Evolutionary conservation across 1,140 invertebrate species (phyloP).

Genomic region (Eulimnadia texana): DNA sequence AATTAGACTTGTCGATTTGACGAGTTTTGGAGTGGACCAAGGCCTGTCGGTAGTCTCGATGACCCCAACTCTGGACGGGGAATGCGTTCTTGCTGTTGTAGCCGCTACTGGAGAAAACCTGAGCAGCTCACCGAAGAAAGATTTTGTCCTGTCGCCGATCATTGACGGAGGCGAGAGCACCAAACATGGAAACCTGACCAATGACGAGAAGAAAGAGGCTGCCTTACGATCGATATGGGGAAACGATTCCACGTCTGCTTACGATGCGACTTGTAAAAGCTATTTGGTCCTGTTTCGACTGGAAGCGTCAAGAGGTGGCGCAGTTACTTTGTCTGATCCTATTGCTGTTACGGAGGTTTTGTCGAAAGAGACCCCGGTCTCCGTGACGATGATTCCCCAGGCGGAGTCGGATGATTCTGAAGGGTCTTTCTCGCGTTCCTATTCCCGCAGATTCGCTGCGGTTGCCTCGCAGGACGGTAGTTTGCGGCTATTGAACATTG

Average conservation of each 20-base stretch:
- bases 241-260: not conserved
- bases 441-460: constrained; percentile 25
- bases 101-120: not conserved
- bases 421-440: constrained; percentile 22
- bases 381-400: constrained; percentile 47
- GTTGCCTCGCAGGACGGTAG: constrained; percentile 51
- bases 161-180: not conserved
- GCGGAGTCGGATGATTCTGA: constrained; percentile 29
- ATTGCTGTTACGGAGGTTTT: constrained; percentile 40
- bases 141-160: not conserved
- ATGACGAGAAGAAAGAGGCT: not conserved
- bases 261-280: not conserved
- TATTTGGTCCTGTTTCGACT: not conserved
- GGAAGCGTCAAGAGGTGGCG: not conserved
- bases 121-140: not conserved
- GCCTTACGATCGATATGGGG: not conserved
- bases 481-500: constrained; percentile 47
- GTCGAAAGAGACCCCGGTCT: constrained; percentile 44
- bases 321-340: not conserved
- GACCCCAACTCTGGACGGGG: not conserved
- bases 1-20: not conserved
- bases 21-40: not conserved
- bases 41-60: not conserved
- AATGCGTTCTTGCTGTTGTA: not conserved
- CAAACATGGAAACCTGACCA: not conserved